Conservation (phyloP, 2,797 vertebrate genomes). For the Protosalanx chinensis region DNA sequence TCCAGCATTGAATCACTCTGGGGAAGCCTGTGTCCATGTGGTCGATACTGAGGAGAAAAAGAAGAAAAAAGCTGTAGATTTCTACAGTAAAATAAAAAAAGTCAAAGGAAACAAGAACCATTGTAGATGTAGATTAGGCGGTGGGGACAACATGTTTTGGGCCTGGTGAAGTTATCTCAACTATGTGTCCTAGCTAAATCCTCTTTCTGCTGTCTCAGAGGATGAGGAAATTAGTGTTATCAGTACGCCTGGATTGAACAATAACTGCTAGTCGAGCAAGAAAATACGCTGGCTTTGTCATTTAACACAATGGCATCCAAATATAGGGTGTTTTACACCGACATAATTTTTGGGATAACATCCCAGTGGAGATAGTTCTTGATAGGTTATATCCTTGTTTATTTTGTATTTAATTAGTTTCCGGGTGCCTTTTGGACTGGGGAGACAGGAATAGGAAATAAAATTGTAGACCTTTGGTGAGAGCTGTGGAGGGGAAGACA, state of each 20-base stretch:
- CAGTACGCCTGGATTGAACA: too few relatives aligned
- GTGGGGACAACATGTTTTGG: background rate
- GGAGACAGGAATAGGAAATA: slow-evolving; percentile 54
- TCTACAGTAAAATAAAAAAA: background rate
- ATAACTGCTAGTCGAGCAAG: background rate
- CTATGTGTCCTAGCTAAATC: too few relatives aligned
- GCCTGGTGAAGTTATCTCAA: too few relatives aligned
- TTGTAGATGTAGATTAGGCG: background rate
- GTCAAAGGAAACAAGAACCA: background rate
- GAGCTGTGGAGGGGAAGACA: slow-evolving; percentile 54
- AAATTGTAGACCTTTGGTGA: slow-evolving; percentile 37
- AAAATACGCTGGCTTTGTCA: background rate
- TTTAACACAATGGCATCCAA: background rate
- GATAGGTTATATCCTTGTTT: slow-evolving; percentile 40
- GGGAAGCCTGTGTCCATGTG: slow-evolving; percentile 43
- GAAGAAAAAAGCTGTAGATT: slow-evolving; percentile 11
- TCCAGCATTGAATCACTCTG: slow-evolving; percentile 63
- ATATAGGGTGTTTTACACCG: background rate
- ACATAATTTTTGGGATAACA: background rate
- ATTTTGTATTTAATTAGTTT: slow-evolving; percentile 32
- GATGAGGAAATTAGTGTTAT: too few relatives aligned
- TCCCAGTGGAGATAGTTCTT: slow-evolving; percentile 34
- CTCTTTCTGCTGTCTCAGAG: too few relatives aligned
- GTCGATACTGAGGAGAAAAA: slow-evolving; percentile 18
- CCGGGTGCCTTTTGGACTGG: slow-evolving; percentile 36